These are phyloP conservation scores for Lutjanus campechanus DNA, from an alignment of 2,797 vertebrate species.

Conservation along the genomic window DNA sequence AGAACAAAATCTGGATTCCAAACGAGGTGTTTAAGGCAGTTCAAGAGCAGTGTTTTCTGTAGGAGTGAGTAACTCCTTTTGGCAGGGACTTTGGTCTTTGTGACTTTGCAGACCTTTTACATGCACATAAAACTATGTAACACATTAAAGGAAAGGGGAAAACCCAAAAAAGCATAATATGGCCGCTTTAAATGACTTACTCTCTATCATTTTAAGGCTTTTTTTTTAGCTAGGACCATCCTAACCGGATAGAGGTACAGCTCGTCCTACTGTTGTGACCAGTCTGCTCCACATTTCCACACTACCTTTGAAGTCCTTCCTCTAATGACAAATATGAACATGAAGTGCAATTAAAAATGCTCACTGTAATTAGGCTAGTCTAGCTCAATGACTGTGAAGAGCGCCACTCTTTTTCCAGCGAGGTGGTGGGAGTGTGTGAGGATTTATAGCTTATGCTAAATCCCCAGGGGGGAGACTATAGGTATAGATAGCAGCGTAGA, in stretches of 20 bases:
- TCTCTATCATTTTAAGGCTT: neutral
- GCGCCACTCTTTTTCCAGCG: conserved; percentile 60
- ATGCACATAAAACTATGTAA: too few species aligned
- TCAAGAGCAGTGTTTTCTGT: too few species aligned
- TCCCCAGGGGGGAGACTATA: conserved; percentile 85
- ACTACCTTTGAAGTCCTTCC: conserved; percentile 53
- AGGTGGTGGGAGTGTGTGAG: conserved; percentile 78
- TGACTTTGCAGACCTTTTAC: too few species aligned
- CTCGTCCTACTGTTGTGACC: conserved; percentile 31
- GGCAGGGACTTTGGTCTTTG: too few species aligned
- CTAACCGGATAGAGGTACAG: neutral
- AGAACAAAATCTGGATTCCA: too few species aligned
- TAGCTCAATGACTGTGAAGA: conserved; percentile 64
- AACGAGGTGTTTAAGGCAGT: too few species aligned
- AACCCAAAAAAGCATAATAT: too few species aligned
- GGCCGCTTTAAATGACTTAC: neutral
- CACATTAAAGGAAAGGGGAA: too few species aligned
- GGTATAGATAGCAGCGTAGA: conserved; percentile 85
- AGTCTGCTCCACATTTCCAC: conserved; percentile 25
- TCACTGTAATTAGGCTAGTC: conserved; percentile 65
- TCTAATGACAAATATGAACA: conserved; percentile 70
- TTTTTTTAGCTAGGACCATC: conserved; percentile 11
- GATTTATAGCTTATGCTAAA: conserved; percentile 87
- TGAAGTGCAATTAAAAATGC: conserved; percentile 71
- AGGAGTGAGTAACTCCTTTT: too few species aligned